A percentile compares a stretch with the other conserved stretches of the same genome.
phyloP scores from a whole-genome alignment of 2,888 invertebrate species.

The Heliconius ismenius region DNA sequence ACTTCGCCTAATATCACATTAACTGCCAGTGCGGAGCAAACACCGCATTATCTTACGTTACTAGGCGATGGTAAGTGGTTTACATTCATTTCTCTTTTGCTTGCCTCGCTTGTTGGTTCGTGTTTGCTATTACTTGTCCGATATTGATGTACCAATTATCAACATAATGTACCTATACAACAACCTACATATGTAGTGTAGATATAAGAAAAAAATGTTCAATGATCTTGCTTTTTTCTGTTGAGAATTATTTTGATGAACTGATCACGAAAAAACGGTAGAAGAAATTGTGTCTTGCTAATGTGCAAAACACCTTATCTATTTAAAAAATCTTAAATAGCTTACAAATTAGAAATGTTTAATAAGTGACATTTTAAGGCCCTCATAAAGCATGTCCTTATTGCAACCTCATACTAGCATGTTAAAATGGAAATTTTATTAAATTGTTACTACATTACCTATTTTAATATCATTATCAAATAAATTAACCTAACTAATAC shows the following conservation, averaged over 20 bases:
- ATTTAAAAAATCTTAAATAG: too few relatives aligned
- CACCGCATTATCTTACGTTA: constrained; percentile 72
- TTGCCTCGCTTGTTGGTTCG: neutral
- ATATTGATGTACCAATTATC: neutral
- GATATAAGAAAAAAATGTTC: too few relatives aligned
- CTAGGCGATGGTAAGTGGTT: constrained; percentile 66
- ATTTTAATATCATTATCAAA: constrained; percentile 2
- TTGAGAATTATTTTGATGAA: too few relatives aligned
- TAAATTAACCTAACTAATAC: constrained; percentile 34
- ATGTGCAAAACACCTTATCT: too few relatives aligned
- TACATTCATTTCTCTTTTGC: neutral
- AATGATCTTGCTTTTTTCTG: too few relatives aligned
- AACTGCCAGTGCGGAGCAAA: constrained; percentile 61
- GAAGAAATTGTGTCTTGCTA: too few relatives aligned
- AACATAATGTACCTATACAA: neutral
- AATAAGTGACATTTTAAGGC: neutral
- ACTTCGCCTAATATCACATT: constrained; percentile 65
- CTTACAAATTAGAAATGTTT: too few relatives aligned
- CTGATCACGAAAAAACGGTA: too few relatives aligned
- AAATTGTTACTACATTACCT: constrained; percentile 3
- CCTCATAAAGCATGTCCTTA: constrained; percentile 6
- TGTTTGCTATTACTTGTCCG: neutral
- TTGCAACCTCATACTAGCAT: constrained; percentile 7
- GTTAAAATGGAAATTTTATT: neutral
- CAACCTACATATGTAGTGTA: neutral